Conservation (phyloP, 2,797 vertebrate species). For the Salmo trutta region DNA sequence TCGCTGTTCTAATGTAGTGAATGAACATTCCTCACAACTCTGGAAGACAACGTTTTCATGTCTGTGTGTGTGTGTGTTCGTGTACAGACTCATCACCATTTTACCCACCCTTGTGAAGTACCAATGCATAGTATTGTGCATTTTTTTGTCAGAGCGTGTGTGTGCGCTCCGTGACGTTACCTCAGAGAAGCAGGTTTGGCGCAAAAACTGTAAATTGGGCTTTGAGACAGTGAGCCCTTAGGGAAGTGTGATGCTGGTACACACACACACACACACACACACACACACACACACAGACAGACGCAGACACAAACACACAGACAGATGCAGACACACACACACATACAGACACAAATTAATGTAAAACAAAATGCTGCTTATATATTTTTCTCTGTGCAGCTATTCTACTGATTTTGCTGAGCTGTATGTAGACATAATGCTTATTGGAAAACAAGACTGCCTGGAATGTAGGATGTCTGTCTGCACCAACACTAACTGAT, state of each 20-base stretch:
- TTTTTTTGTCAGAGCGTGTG: background rate
- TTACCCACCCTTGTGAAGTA: too few species aligned
- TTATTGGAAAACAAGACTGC: too few species aligned
- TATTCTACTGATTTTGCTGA: background rate
- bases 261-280: background rate
- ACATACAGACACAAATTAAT: background rate
- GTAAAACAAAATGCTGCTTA: background rate
- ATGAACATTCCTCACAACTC: background rate
- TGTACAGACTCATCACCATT: background rate
- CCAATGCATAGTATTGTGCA: background rate
- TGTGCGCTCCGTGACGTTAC: background rate
- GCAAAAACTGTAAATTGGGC: background rate
- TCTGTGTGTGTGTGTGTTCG: too few species aligned
- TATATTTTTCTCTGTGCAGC: background rate
- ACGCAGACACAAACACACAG: background rate
- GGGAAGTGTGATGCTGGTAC: background rate
- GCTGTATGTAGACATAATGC: background rate
- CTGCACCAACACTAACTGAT: background rate
- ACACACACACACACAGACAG: background rate
- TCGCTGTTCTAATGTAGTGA: slow-evolving; percentile 1
- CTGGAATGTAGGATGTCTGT: background rate
- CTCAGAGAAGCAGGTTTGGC: background rate
- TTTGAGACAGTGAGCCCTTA: background rate
- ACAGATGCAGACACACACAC: background rate
- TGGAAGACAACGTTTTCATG: background rate